These are phyloP conservation scores for Chloroclysta siterata DNA, from an alignment of 2,888 invertebrate species.

Conservation along the genomic window DNA sequence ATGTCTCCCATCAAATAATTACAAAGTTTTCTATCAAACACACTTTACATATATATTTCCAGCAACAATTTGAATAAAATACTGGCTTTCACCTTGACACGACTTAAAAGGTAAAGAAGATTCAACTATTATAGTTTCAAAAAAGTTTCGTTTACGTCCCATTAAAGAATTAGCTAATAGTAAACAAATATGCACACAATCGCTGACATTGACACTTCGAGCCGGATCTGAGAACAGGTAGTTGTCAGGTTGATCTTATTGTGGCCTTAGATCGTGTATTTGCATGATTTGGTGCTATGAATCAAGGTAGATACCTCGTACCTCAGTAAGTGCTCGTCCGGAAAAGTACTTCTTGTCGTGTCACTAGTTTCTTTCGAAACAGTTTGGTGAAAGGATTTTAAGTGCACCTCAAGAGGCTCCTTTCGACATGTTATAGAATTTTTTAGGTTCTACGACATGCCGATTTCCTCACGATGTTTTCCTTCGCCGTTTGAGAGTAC, in stretches of 20 bases:
- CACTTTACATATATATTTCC: conserved; percentile 23
- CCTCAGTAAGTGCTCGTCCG: too few species aligned
- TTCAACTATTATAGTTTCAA: conserved; percentile 24
- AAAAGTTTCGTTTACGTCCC: conserved; percentile 15
- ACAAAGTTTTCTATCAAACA: not conserved
- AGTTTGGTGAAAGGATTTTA: too few species aligned
- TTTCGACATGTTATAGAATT: too few species aligned
- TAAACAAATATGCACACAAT: conserved; percentile 45
- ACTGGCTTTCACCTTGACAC: conserved; percentile 40
- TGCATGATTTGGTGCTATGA: not conserved
- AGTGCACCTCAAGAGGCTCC: too few species aligned
- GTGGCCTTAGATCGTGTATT: conserved; percentile 11
- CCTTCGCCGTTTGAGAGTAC: too few species aligned
- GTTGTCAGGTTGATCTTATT: conserved; percentile 15
- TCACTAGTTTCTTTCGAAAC: too few species aligned
- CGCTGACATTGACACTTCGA: conserved; percentile 73
- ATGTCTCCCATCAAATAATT: not conserved
- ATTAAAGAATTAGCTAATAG: conserved; percentile 28
- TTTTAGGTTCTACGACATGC: too few species aligned
- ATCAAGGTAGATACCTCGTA: not conserved
- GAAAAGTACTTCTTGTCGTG: too few species aligned
- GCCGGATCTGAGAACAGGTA: conserved; percentile 65
- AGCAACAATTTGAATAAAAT: conserved; percentile 28
- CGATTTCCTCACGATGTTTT: too few species aligned
- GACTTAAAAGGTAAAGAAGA: conserved; percentile 31